These are phyloP conservation scores for Acanthosepion lycidas DNA, from an alignment of 2,888 invertebrate species.

Conservation along the genomic window DNA sequence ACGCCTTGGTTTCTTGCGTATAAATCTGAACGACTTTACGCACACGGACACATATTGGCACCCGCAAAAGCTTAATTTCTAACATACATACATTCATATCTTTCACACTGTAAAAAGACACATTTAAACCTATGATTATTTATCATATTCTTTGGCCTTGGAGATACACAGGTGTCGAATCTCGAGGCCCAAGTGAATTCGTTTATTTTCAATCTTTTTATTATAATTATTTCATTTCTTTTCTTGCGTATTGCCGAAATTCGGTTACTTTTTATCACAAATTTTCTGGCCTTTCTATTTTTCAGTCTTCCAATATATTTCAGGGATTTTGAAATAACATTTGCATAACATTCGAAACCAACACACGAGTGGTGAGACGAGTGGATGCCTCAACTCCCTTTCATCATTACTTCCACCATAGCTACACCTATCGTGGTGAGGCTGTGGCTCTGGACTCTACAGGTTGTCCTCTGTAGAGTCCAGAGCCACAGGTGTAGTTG, in stretches of 20 bases:
- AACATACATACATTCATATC: neutral
- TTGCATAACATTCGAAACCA: too few relatives aligned
- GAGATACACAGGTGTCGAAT: neutral
- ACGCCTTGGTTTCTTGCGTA: neutral
- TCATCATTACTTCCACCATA: too few relatives aligned
- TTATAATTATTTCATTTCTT: too few relatives aligned
- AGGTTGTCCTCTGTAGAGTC: too few relatives aligned
- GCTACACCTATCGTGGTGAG: too few relatives aligned
- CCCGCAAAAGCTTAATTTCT: neutral
- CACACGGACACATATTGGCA: neutral
- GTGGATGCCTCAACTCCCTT: too few relatives aligned
- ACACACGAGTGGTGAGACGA: too few relatives aligned
- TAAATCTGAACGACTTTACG: neutral
- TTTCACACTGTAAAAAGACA: neutral
- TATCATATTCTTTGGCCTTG: neutral
- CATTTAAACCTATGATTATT: neutral
- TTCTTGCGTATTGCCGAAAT: neutral
- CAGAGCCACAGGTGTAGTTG: too few relatives aligned
- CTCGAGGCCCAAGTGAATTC: neutral
- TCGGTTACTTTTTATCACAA: too few relatives aligned
- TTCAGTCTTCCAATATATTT: neutral
- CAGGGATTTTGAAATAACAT: neutral
- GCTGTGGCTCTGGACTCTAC: too few relatives aligned
- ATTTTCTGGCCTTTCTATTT: too few relatives aligned
- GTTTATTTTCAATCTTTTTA: neutral